Evolutionary conservation across 2,113 vertebrate genomes (phyloP), one percentile per base, ranked within the genome.

Genomic region (Formicarius rufipectus): DNA sequence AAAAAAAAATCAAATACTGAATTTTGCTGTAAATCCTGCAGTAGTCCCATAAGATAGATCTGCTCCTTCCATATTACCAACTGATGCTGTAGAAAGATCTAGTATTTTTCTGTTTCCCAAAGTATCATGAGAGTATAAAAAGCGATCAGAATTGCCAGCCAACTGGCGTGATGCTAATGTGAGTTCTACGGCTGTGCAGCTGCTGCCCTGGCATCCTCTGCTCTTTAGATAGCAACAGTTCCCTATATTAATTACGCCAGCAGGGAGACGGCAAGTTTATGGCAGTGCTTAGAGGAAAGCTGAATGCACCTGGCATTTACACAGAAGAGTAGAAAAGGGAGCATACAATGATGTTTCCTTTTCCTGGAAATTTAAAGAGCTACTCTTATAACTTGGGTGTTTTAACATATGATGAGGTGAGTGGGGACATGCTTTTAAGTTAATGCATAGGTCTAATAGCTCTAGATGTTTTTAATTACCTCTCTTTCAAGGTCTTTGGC

Each of bases 191-290:
- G 56, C 68, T 35, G 63, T 42, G 82, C 92, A 79, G 39, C 55
- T 95, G 96, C 87, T 85, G 62, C 71, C 75, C 66, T 89, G 42
- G 53, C 62, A 84, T 64, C 76, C 40, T 64, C 39, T 94, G 79
- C 40, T 93, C 88, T 79, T 94, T 76, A 94, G 71, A 69, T 44
- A 89, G 67, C 44, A 94, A 84, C 64, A 78, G 66, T 67, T 91
- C 62, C 58, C 82, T 81, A 56, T 93, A 93, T 96, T 94, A 84
- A 88, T 78, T 96, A 89, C 21, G 2, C 33, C 91, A 90, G 60
- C 64, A 52, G 62, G 66, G 55, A 95, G 33, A 89, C 30, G 40
- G 31, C 33, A 87, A 77, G 50, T 79, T 72, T 73, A 79, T 80
- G 63, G 52, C 60, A 68, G 37, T 50, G 75, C 64, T 90, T 92